Evolutionary conservation across 2,888 invertebrate genomes (phyloP).

Genomic region (Aromia moschata): DNA sequence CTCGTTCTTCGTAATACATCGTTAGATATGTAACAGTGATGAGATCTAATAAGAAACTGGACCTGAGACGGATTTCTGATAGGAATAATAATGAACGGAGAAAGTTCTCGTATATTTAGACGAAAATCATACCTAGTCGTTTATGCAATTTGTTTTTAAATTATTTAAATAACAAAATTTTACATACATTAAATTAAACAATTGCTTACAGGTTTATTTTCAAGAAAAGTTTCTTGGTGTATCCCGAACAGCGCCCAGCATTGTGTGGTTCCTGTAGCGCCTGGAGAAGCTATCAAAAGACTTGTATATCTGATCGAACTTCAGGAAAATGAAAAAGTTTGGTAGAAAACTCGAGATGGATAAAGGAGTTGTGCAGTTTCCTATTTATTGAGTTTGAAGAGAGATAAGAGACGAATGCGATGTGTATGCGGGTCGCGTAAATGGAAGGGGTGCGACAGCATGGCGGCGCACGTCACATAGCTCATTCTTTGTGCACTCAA

Average conservation of each 20-base stretch:
- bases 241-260: constrained; percentile 25
- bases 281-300: constrained; percentile 39
- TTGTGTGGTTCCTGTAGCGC: constrained; percentile 38
- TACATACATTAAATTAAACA: too few relatives aligned
- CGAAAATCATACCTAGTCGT: too few relatives aligned
- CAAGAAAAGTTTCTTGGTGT: constrained; percentile 24
- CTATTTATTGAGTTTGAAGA: constrained; percentile 61
- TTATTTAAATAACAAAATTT: too few relatives aligned
- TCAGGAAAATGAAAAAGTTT: constrained; percentile 59
- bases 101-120: too few relatives aligned
- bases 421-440: constrained; percentile 62
- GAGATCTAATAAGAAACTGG: too few relatives aligned
- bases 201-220: not conserved
- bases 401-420: constrained; percentile 58
- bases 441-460: constrained; percentile 62
- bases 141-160: too few relatives aligned
- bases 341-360: constrained; percentile 56
- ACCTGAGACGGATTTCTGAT: too few relatives aligned
- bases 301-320: constrained; percentile 55
- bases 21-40: too few relatives aligned
- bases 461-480: constrained; percentile 64
- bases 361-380: constrained; percentile 60
- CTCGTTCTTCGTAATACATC: too few relatives aligned
- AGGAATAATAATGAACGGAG: too few relatives aligned
- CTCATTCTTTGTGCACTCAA: constrained; percentile 64